Conservation (phyloP, 1,140 invertebrate species). For the Adelges cooleyi region DNA sequence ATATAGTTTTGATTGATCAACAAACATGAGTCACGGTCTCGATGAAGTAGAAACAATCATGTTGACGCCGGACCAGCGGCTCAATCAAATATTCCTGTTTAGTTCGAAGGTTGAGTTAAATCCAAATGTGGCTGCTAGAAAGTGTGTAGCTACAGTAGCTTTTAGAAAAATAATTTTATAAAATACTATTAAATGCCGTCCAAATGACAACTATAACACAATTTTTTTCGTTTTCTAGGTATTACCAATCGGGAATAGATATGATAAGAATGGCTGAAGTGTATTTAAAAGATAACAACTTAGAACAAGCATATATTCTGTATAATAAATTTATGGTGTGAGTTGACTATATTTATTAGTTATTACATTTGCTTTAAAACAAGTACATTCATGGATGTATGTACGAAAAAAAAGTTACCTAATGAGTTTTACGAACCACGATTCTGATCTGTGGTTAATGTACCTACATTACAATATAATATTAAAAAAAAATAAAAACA, state of each 20-base stretch:
- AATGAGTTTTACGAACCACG: no score
- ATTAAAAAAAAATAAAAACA: no score
- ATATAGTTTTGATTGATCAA: no score
- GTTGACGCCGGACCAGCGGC: conserved; percentile 3
- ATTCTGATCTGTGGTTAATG: no score
- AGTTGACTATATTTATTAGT: no score
- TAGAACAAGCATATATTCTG: conserved; percentile 78
- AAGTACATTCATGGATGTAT: no score
- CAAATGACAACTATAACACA: not conserved
- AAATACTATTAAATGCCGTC: not conserved
- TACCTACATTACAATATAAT: no score
- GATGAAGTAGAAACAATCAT: not conserved
- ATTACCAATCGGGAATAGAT: conserved; percentile 72
- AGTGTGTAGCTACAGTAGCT: not conserved
- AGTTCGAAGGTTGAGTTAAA: conserved; percentile 6
- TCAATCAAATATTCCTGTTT: conserved; percentile 1
- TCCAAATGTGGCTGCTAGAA: not conserved
- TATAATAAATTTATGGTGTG: conserved; percentile 87
- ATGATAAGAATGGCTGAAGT: conserved; percentile 84
- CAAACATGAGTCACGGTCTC: conserved; percentile 1
- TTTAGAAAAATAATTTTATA: not conserved
- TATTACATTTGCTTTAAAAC: no score
- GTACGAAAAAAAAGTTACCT: no score
- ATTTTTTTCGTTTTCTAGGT: conserved; percentile 45
- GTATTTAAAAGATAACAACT: conserved; percentile 68